phyloP scores from a whole-genome alignment of 2,888 invertebrate genomes.

The Drosophila histrio region DNA sequence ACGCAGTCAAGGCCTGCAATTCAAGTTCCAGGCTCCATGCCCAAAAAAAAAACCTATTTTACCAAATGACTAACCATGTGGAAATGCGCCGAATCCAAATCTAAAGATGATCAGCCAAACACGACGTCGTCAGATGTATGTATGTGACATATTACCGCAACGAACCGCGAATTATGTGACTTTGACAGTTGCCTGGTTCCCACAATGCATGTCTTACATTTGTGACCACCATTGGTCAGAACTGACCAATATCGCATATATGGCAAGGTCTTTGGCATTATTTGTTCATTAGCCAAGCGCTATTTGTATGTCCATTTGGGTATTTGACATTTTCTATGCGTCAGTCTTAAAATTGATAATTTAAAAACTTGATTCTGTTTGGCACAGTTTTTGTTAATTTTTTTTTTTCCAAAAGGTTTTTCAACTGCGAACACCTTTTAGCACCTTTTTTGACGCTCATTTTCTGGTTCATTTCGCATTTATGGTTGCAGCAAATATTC shows the following conservation, averaged over 20 bases:
- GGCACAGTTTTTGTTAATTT: slow-evolving; percentile 21
- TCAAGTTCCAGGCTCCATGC: slow-evolving; percentile 15
- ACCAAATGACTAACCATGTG: slow-evolving; percentile 76
- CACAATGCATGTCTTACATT: slow-evolving; percentile 2
- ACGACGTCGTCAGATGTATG: slow-evolving; percentile 29
- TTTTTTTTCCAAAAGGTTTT: slow-evolving; percentile 13
- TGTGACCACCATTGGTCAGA: slow-evolving; percentile 35
- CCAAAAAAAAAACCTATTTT: slow-evolving; percentile 50
- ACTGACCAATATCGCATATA: slow-evolving; percentile 14
- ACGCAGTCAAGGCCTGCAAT: slow-evolving; percentile 32
- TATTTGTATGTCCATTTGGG: slow-evolving; percentile 41
- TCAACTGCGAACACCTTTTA: slow-evolving; percentile 42
- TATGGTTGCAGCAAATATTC: slow-evolving; percentile 61
- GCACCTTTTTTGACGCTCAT: slow-evolving; percentile 55
- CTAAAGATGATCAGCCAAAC: slow-evolving; percentile 34
- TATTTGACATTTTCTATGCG: slow-evolving; percentile 23
- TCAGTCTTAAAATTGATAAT: slow-evolving; percentile 53
- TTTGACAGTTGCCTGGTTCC: slow-evolving; percentile 26
- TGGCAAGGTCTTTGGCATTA: slow-evolving; percentile 54
- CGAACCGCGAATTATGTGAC: slow-evolving; percentile 53
- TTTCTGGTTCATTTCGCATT: slow-evolving; percentile 49
- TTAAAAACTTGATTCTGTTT: slow-evolving; percentile 61
- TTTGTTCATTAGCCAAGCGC: slow-evolving; percentile 52
- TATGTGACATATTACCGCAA: slow-evolving; percentile 27
- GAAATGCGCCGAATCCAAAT: slow-evolving; percentile 59